A percentile compares a stretch with the other conserved stretches of the same genome.
phyloP scores from a whole-genome alignment of 2,797 vertebrate species.

The Acanthis flammea region DNA sequence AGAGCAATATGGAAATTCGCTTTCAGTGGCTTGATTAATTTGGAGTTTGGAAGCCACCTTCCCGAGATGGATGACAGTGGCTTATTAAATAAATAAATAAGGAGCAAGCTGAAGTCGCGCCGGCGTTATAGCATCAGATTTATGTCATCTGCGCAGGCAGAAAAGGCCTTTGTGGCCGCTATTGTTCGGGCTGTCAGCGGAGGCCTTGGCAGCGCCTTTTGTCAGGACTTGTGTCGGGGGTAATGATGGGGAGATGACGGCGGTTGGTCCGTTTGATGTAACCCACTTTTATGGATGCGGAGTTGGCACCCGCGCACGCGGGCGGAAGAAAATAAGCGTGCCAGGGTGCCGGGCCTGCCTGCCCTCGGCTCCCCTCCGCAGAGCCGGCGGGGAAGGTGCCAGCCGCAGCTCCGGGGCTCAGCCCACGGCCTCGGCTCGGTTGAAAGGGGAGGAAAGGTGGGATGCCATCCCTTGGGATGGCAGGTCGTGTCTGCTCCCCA shows the following conservation, averaged over 20 bases:
- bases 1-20: slow-evolving; percentile 68
- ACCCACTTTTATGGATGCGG: slow-evolving; percentile 33
- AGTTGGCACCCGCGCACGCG: slow-evolving; percentile 32
- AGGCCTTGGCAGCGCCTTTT: slow-evolving; percentile 66
- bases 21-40: slow-evolving; percentile 70
- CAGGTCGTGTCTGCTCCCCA: background rate
- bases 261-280: slow-evolving; percentile 68
- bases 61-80: slow-evolving; percentile 67
- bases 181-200: slow-evolving; percentile 58
- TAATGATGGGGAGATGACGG: slow-evolving; percentile 58
- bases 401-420: background rate
- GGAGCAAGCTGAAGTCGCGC: slow-evolving; percentile 52
- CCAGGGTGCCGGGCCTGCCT: background rate
- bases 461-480: background rate
- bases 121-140: slow-evolving; percentile 63
- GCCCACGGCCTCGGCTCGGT: fast-evolving
- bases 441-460: fast-evolving
- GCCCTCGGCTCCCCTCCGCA: background rate
- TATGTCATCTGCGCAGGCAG: slow-evolving; percentile 63
- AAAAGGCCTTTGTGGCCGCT: slow-evolving; percentile 60
- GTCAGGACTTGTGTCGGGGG: slow-evolving; percentile 56
- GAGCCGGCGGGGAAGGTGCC: background rate
- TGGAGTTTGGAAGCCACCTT: slow-evolving; percentile 69
- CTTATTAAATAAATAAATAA: slow-evolving; percentile 69
- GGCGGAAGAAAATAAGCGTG: slow-evolving; percentile 54